Evolutionary conservation across 2,113 vertebrate species (phyloP).

Genomic region (Mustelus asterias): DNA sequence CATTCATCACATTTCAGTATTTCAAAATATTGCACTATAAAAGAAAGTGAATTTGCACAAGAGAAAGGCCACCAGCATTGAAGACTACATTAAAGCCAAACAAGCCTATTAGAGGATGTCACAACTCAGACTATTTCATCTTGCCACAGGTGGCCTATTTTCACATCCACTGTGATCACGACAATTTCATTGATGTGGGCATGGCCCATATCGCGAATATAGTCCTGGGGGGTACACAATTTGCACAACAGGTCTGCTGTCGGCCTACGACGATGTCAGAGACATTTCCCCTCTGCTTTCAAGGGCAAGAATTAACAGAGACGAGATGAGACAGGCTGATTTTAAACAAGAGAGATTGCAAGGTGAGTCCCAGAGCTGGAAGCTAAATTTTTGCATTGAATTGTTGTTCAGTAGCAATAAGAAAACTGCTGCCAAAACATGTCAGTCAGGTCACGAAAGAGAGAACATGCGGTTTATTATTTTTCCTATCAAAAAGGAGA

Average conservation of each 20-base stretch:
- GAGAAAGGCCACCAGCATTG: neutral
- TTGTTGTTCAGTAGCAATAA: neutral
- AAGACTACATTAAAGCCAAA: neutral
- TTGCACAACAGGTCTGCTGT: neutral
- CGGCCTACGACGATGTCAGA: neutral
- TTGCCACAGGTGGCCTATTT: neutral
- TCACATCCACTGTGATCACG: neutral
- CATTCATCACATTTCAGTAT: slow-evolving; percentile 12
- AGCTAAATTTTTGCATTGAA: neutral
- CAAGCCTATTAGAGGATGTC: neutral
- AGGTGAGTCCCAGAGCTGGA: too few species aligned
- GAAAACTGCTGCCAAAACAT: neutral
- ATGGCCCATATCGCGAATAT: neutral
- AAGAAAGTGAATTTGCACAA: neutral
- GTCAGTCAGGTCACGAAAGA: neutral
- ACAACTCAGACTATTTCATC: neutral
- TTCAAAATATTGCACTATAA: neutral
- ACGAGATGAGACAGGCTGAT: neutral
- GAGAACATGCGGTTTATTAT: neutral
- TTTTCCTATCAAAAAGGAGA: neutral
- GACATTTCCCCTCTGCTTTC: neutral
- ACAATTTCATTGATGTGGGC: neutral
- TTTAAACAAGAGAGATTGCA: neutral
- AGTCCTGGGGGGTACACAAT: neutral
- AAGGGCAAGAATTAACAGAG: neutral